Percentiles rank a stretch among this genome's conserved stretches.
These are phyloP conservation scores for Pachyuromys duprasi DNA, from an alignment of 2,797 vertebrate genomes.

Conservation along the genomic window DNA sequence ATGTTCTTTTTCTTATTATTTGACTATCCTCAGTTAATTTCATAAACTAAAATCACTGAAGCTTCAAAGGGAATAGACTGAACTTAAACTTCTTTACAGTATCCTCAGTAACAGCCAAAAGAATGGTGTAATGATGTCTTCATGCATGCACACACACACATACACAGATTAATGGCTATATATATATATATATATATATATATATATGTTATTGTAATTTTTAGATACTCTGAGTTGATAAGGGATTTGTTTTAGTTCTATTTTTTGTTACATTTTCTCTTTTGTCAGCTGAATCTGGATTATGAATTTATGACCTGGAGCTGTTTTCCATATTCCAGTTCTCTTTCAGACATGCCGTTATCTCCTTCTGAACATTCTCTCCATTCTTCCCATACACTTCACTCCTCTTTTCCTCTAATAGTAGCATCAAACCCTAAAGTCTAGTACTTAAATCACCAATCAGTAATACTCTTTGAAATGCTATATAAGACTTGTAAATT, in stretches of 20 bases:
- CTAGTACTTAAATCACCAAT: background rate
- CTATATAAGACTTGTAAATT: background rate
- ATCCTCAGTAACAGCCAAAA: background rate
- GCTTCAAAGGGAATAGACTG: background rate
- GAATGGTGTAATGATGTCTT: background rate
- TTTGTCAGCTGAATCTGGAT: constrained; percentile 46
- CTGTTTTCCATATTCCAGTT: background rate
- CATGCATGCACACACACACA: too few species aligned
- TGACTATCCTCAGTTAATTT: background rate
- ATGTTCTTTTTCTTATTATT: background rate
- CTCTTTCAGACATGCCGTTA: background rate
- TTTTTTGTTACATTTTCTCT: background rate
- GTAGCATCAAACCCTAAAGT: background rate
- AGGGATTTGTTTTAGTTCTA: background rate
- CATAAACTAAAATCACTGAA: background rate
- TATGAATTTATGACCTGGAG: constrained; percentile 8
- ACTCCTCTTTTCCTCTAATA: too few species aligned
- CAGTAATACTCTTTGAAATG: background rate
- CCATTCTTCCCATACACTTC: background rate
- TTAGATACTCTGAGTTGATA: constrained; percentile 17
- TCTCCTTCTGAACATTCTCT: background rate
- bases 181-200: background rate
- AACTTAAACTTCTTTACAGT: background rate
- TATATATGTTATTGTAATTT: background rate
- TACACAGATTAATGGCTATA: too few species aligned